Evolutionary conservation across 1,140 invertebrate species (phyloP), one percentile per base, ranked within the genome.

Genomic region (Popillia japonica): DNA sequence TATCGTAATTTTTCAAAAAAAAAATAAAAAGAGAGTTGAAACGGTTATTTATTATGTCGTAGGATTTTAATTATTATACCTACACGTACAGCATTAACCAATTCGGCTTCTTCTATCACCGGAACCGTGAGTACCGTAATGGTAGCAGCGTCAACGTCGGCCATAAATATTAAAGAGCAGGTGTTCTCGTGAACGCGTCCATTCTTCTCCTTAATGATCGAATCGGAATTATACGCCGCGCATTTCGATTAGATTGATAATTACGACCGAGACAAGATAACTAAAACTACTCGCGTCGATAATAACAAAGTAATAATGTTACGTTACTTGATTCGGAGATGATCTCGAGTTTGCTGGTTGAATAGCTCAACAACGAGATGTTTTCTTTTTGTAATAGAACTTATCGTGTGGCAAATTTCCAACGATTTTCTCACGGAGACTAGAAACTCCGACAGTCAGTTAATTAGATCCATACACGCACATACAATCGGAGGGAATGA

Each of bases 151-250:
- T 55, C 48, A 55, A 14, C n/a, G 17, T 55, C 48, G 48, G 48
- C 48, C 14, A 55, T 55, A 55, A 55, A 55, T 55, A 55, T 55
- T 55, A 55, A 55, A 55, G 48, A 55, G 48, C 48, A 55, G 48
- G 48, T 55, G 48, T 55, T 55, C n/a, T 55, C 48, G 48, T 17
- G 17, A 55, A 17, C 48, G 48, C 48, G 48, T 55, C 14, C 48
- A 55, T 55, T 17, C 48, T 55, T 17, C 48, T 55, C 48, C 17
- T 55, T 55, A 55, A 55, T 55, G n/a, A 55, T 55, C 48, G 48
- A 55, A n/a, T n/a, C 48, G 48, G 48, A 55, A 55, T 55, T 55
- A 55, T 6, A 55, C 48, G 48, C 11, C 48, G 2, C 14, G 48
- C 48, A 55, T 55, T 55, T 55, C 48, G 48, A 55, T 55, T 55